Evolutionary conservation across 2,888 invertebrate genomes (phyloP), one percentile per base, ranked within the genome.

Genomic region (Incurvaria masculella): DNA sequence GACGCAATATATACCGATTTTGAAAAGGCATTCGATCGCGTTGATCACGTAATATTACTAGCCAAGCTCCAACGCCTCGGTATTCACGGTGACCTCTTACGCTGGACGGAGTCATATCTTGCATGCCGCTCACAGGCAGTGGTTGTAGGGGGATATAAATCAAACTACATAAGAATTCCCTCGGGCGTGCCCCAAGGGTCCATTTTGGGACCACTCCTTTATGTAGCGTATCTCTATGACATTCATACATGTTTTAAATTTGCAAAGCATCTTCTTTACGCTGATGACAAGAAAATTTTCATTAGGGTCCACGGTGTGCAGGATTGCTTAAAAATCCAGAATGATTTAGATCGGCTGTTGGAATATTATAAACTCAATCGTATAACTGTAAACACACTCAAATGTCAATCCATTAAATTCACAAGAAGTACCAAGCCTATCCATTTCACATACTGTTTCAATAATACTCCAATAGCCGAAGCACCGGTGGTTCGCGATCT

Each of bases 231-330:
- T 27, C n/a, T 44, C 4, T 27, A 27, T n/a, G 44, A 27, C 20
- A 27, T 44, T 8, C 27, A 4, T 2, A 18, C 11, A 17, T 44
- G 26, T 16, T 44, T 44, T 27, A 4, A 26, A 16, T 16, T 11
- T 11, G 20, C 33, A 10, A 27, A 26, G 4, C 27, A 44, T 19
- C 20, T 44, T 11, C 10, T 44, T 10, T 44, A 44, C n/a, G 44
- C 44, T 6, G 44, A 44, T 19, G 44, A 44, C 18, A 44, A 44
- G 11, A 44, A 44, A 18, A 44, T 27, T 17, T 21, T 16, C 19
- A 17, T 11, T 2, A 27, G 11, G 10, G 18, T 27, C 17, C 11
- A 3, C 33, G 14, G 14, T n/a, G 33, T 14, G 3, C 33, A 33
- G 14, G 33, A 33, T 14, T 33, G 33, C 14, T n/a, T 14, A 33